These are phyloP conservation scores for Tinamus major DNA, from an alignment of 2,797 vertebrate species.

Conservation along the genomic window DNA sequence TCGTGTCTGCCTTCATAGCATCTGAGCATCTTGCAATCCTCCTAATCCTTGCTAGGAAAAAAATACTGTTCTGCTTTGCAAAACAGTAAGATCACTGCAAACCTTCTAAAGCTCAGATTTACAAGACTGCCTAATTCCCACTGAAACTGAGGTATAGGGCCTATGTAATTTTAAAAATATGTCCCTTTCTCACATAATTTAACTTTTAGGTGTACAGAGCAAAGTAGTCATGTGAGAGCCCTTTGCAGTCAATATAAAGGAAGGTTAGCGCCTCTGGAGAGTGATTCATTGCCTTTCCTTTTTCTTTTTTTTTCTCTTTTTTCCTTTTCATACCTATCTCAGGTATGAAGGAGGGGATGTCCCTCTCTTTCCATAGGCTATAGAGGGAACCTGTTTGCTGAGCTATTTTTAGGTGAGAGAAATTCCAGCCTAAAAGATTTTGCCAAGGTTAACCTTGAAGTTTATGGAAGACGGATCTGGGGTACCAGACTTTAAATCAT, in stretches of 20 bases:
- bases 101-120: not conserved
- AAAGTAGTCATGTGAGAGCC: not conserved
- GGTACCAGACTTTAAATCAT: conserved; percentile 3
- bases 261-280: not conserved
- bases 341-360: not conserved
- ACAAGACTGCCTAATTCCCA: not conserved
- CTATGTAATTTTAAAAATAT: not conserved
- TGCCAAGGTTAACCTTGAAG: conserved; percentile 14
- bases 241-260: not conserved
- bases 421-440: not conserved
- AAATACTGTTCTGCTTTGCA: not conserved
- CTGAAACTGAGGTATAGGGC: not conserved
- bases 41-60: not conserved
- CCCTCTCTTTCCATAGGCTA: not conserved
- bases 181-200: not conserved
- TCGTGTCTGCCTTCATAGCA: not conserved
- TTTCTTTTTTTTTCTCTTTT: not conserved
- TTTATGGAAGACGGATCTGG: conserved; percentile 2
- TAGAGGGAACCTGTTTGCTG: not conserved
- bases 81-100: not conserved
- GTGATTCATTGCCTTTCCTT: not conserved
- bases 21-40: not conserved
- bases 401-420: not conserved
- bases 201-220: not conserved
- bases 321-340: not conserved